Conservation (phyloP, 2,797 vertebrate species). For the Vipera ursinii region DNA sequence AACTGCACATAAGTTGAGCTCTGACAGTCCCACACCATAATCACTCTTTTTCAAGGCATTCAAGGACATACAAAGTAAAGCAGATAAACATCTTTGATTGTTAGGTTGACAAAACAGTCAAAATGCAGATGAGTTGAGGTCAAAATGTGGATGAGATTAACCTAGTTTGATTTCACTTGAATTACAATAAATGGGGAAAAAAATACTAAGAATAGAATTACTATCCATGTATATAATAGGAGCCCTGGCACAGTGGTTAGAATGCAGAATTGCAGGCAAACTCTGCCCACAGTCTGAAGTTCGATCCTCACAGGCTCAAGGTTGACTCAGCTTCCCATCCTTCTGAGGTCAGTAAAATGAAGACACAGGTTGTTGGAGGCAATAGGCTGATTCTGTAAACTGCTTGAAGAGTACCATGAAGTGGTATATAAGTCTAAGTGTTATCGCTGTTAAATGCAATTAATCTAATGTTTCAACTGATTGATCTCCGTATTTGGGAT, state of each 20-base stretch:
- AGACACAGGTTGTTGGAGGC: too few species aligned
- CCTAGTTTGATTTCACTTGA: neutral
- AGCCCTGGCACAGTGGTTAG: neutral
- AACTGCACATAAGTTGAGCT: constrained; percentile 58
- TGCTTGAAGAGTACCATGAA: too few species aligned
- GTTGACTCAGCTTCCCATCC: neutral
- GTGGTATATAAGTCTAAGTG: too few species aligned
- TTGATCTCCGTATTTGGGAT: too few species aligned
- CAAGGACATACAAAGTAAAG: constrained; percentile 50
- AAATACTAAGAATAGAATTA: neutral
- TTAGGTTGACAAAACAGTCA: neutral
- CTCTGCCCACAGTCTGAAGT: neutral
- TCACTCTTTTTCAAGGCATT: constrained; percentile 62
- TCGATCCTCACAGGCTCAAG: neutral
- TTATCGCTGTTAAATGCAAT: too few species aligned
- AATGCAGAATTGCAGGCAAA: neutral
- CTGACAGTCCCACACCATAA: constrained; percentile 63
- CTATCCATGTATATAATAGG: neutral
- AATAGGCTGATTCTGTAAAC: neutral
- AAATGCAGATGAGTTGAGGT: neutral
- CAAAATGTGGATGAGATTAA: neutral
- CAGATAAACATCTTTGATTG: neutral
- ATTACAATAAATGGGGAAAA: neutral
- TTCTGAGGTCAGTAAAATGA: neutral
- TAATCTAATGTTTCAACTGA: too few species aligned